Evolutionary conservation across 2,113 vertebrate species (phyloP).

Genomic region (Narcine bancroftii): DNA sequence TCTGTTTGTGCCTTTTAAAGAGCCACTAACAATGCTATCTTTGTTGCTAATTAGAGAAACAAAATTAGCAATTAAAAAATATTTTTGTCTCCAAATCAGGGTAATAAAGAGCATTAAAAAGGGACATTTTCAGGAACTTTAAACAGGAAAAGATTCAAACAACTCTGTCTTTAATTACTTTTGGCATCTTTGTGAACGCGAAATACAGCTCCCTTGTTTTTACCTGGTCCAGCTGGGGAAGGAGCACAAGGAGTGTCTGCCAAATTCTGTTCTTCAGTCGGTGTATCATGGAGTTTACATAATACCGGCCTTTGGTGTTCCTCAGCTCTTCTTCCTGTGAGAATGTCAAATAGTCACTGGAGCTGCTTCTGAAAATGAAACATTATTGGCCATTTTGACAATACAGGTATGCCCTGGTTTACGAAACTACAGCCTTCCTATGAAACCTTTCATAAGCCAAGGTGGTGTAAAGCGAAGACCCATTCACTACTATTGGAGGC

Average conservation of each 20-base stretch:
- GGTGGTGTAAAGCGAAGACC: no score
- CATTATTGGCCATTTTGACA: not conserved
- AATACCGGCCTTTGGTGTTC: conserved; percentile 70
- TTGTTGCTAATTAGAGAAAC: not conserved
- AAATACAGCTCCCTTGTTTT: not conserved
- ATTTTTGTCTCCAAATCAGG: not conserved
- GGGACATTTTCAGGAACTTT: not conserved
- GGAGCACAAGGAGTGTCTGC: conserved; percentile 78
- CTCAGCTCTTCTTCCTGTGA: conserved; percentile 69
- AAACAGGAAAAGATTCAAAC: not conserved
- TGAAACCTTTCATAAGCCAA: no score
- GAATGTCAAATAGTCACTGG: not conserved
- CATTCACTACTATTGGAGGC: no score
- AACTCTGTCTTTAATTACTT: not conserved
- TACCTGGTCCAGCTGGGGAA: conserved; percentile 77
- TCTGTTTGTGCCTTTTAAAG: not conserved
- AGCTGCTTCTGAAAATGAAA: not conserved
- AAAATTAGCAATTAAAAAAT: not conserved
- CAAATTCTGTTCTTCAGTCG: conserved; percentile 80
- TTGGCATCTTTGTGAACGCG: not conserved
- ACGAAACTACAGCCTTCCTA: no score
- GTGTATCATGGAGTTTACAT: conserved; percentile 86
- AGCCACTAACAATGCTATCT: not conserved
- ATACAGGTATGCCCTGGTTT: no score
- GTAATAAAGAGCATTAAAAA: not conserved